phyloP scores from a whole-genome alignment of 2,113 vertebrate genomes.

The Paramormyrops kingsleyae region DNA sequence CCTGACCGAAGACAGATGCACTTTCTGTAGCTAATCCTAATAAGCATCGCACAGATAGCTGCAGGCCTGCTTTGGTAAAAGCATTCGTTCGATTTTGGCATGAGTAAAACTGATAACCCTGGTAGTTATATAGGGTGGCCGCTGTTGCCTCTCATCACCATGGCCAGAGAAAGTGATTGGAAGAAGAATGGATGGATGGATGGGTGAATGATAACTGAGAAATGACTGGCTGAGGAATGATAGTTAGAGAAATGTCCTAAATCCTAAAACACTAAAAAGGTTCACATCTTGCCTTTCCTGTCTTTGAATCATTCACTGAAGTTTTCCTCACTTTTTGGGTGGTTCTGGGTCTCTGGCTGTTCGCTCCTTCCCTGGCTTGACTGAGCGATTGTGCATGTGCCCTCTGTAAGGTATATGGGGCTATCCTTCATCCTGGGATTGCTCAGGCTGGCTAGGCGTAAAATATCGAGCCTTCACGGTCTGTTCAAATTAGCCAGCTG shows the following conservation, averaged over 20 bases:
- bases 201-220: too few species aligned
- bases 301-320: background rate
- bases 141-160: background rate
- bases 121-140: background rate
- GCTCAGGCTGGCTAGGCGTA: background rate
- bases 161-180: background rate
- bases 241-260: background rate
- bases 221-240: too few species aligned
- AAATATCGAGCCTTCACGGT: background rate
- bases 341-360: background rate
- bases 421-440: background rate
- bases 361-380: background rate
- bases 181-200: background rate
- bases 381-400: background rate
- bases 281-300: background rate
- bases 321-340: background rate
- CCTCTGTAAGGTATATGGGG: background rate
- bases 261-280: too few species aligned
- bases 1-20: background rate
- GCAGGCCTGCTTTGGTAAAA: background rate
- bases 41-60: background rate
- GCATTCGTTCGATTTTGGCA: background rate
- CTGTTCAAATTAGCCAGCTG: background rate
- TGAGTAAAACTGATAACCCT: background rate
- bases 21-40: background rate